A percentile compares a stretch with the other conserved stretches of the same genome.
Evolutionary conservation across 2,797 vertebrate genomes (phyloP).

Genomic region (Acipenser transmontanus): DNA sequence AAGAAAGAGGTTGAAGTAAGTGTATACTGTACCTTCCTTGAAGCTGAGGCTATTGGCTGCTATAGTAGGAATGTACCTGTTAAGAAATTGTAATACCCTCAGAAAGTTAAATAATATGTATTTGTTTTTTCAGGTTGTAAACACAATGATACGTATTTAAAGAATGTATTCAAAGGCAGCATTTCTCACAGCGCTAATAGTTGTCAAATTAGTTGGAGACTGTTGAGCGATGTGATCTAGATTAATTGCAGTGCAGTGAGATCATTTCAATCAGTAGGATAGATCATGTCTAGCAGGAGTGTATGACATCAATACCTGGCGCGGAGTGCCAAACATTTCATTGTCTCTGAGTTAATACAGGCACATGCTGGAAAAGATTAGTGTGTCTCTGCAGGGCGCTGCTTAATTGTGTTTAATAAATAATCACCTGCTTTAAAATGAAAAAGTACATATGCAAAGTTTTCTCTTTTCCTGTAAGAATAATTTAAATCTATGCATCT

Average conservation of each 20-base stretch:
- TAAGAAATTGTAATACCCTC: too few relatives aligned
- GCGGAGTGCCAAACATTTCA: constrained; percentile 39
- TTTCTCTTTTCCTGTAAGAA: too few relatives aligned
- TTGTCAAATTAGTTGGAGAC: constrained; percentile 11
- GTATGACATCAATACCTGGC: constrained; percentile 41
- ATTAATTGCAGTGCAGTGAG: constrained; percentile 41
- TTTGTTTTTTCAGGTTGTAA: background rate
- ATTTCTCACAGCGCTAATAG: background rate
- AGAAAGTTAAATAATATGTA: too few relatives aligned
- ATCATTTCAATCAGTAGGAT: constrained; percentile 50
- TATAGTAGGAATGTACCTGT: too few relatives aligned
- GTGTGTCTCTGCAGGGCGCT: constrained; percentile 20
- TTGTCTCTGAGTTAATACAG: constrained; percentile 46
- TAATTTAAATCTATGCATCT: too few relatives aligned
- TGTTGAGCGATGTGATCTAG: constrained; percentile 17
- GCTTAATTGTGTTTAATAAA: constrained; percentile 32
- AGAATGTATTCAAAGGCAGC: background rate
- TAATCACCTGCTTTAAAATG: constrained; percentile 22
- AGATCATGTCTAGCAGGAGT: constrained; percentile 44
- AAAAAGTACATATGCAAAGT: too few relatives aligned
- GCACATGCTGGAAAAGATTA: constrained; percentile 31
- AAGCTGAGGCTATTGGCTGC: too few relatives aligned
- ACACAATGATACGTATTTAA: background rate
- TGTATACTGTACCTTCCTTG: too few relatives aligned
- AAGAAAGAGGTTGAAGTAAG: too few relatives aligned